phyloP scores from a whole-genome alignment of 2,888 invertebrate genomes.

The Drosophila yooni region DNA sequence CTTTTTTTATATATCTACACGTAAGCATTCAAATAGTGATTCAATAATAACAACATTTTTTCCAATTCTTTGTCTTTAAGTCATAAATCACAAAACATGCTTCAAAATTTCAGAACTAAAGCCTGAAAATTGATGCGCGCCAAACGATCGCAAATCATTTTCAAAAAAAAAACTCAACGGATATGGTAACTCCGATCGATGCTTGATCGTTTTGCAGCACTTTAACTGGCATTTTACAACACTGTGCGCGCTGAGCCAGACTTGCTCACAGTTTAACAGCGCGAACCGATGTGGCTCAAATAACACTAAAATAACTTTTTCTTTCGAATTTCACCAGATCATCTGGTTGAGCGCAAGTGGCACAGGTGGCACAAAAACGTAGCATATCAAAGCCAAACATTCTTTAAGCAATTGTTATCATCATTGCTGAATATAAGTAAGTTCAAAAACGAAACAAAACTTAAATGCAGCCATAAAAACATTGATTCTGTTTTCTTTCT shows the following conservation, averaged over 20 bases:
- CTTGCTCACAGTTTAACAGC: conserved; percentile 1
- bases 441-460: background rate
- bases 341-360: background rate
- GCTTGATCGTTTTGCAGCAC: background rate
- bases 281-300: conserved; percentile 39
- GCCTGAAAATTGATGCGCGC: background rate
- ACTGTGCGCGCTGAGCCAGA: conserved; percentile 11
- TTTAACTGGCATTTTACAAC: conserved; percentile 6
- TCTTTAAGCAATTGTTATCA: background rate
- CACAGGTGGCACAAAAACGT: conserved; percentile 10
- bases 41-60: conserved; percentile 46
- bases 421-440: background rate
- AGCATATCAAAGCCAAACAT: conserved; percentile 11
- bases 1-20: conserved; percentile 40
- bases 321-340: conserved; percentile 1
- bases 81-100: background rate
- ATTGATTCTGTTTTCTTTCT: background rate
- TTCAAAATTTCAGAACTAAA: background rate
- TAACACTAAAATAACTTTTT: conserved; percentile 8
- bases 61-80: conserved; percentile 6
- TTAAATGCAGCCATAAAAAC: background rate
- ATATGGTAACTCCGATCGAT: background rate
- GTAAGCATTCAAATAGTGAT: conserved; percentile 52
- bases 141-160: background rate
- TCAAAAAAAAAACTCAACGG: background rate